These are phyloP conservation scores for Phycodurus eques DNA, from an alignment of 2,113 vertebrate species.

Conservation along the genomic window DNA sequence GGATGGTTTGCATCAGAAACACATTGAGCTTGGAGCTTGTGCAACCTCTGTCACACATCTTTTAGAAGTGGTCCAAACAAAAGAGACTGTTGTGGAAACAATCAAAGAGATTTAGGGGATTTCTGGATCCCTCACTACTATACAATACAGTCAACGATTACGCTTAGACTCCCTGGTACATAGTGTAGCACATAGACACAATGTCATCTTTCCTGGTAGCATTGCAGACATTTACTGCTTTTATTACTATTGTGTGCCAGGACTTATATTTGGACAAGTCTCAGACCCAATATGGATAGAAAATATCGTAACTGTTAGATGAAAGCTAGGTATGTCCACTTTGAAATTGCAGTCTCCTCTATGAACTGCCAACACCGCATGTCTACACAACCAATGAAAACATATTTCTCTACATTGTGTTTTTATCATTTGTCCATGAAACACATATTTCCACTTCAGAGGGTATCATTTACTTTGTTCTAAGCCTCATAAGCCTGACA, in stretches of 20 bases:
- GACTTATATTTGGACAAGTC: too few relatives aligned
- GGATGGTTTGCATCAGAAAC: conserved; percentile 43
- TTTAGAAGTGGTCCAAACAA: conserved; percentile 14
- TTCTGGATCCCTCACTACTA: conserved; percentile 13
- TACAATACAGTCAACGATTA: conserved; percentile 4
- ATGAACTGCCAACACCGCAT: too few relatives aligned
- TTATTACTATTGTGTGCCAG: background rate
- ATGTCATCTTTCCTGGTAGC: background rate
- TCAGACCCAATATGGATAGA: too few relatives aligned
- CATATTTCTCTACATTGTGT: too few relatives aligned
- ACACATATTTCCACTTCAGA: too few relatives aligned
- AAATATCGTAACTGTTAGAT: conserved; percentile 4
- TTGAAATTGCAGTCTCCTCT: background rate
- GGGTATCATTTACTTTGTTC: too few relatives aligned
- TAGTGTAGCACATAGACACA: background rate
- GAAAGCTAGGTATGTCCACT: background rate
- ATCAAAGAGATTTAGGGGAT: conserved; percentile 6
- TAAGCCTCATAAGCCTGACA: too few relatives aligned
- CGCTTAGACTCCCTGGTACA: background rate
- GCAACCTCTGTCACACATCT: conserved; percentile 40
- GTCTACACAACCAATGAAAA: too few relatives aligned
- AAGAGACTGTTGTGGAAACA: conserved; percentile 16
- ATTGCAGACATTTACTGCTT: background rate
- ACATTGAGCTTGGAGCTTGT: conserved; percentile 35
- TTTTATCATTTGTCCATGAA: too few relatives aligned